These are phyloP conservation scores for Enteromius thamalakanensis DNA, from an alignment of 2,797 vertebrate species.

Conservation along the genomic window DNA sequence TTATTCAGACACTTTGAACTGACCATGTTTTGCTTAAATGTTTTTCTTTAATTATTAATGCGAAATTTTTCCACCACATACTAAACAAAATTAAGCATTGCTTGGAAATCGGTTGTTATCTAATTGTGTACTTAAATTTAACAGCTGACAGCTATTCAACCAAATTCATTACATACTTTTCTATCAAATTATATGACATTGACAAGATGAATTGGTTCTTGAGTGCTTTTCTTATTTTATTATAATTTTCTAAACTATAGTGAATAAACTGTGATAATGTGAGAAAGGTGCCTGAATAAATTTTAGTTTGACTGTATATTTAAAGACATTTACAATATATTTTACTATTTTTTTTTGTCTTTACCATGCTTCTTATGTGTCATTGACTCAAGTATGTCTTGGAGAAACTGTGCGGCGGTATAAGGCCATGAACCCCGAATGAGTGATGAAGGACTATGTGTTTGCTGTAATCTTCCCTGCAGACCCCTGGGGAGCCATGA, in stretches of 20 bases:
- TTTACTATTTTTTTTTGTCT: background rate
- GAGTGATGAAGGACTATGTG: slow-evolving; percentile 36
- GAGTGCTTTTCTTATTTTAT: background rate
- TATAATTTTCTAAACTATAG: background rate
- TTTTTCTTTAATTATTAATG: background rate
- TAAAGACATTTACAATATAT: background rate
- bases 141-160: background rate
- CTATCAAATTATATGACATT: background rate
- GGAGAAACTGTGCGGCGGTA: background rate
- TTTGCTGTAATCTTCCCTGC: slow-evolving; percentile 42
- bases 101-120: background rate
- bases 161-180: background rate
- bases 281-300: background rate
- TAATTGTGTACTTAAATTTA: background rate
- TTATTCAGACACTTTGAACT: background rate
- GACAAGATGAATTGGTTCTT: background rate
- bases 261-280: background rate
- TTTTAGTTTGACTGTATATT: background rate
- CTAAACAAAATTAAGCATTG: background rate
- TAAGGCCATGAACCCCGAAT: background rate
- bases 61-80: background rate
- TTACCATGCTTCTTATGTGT: background rate
- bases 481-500: slow-evolving; percentile 24
- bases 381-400: background rate
- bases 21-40: background rate